phyloP scores from a whole-genome alignment of 1,140 invertebrate genomes.

The Thaumetopoea pityocampa region DNA sequence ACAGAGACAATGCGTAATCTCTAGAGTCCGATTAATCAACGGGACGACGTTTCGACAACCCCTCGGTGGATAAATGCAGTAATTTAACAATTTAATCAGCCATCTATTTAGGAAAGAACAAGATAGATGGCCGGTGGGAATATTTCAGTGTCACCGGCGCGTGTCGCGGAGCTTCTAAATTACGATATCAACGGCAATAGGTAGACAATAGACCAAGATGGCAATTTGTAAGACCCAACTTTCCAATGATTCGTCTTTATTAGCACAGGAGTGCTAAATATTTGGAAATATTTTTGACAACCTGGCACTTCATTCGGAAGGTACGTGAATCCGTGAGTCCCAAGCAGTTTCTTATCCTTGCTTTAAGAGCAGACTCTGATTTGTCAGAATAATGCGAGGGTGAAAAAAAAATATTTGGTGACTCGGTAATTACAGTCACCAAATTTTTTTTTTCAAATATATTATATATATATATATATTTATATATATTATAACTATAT shows the following conservation, averaged over 20 bases:
- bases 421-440: too few species aligned
- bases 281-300: constrained; percentile 9
- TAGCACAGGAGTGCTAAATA: constrained; percentile 10
- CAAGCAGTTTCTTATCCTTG: too few species aligned
- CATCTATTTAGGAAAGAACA: constrained; percentile 50
- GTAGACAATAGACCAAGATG: constrained; percentile 36
- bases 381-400: too few species aligned
- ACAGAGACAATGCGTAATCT: constrained; percentile 5
- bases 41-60: constrained; percentile 24
- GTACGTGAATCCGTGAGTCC: too few species aligned
- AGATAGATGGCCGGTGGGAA: constrained; percentile 55
- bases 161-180: constrained; percentile 35
- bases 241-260: constrained; percentile 23
- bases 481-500: too few species aligned
- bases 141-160: constrained; percentile 46
- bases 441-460: too few species aligned
- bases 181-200: constrained; percentile 42
- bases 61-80: constrained; percentile 38
- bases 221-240: constrained; percentile 37
- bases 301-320: too few species aligned
- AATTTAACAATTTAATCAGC: constrained; percentile 57
- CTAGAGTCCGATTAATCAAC: constrained; percentile 7
- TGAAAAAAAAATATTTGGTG: too few species aligned
- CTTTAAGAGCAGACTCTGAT: too few species aligned
- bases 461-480: too few species aligned